phyloP scores from a whole-genome alignment of 1,140 invertebrate genomes.

The Drosophila lini region DNA sequence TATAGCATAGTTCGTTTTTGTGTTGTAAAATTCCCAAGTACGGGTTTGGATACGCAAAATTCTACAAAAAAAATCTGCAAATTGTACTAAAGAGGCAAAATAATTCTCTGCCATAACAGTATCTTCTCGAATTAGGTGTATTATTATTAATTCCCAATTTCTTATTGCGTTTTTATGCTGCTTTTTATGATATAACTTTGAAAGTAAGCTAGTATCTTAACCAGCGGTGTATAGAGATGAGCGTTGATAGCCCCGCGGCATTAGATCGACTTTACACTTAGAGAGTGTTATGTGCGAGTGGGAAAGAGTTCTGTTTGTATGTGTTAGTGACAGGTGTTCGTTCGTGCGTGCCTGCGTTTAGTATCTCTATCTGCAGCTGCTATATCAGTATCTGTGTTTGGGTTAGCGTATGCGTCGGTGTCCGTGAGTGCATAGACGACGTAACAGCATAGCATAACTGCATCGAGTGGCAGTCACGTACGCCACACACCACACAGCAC shows the following conservation, averaged over 20 bases:
- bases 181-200: not conserved
- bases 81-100: no score
- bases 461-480: slow-evolving; percentile 69
- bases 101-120: not conserved
- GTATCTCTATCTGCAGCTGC: slow-evolving; percentile 12
- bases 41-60: not conserved
- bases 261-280: slow-evolving; percentile 51
- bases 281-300: not conserved
- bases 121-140: not conserved
- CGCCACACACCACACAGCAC: slow-evolving; percentile 50
- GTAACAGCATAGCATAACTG: slow-evolving; percentile 77
- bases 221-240: slow-evolving; percentile 18
- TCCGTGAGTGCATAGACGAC: slow-evolving; percentile 64
- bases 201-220: not conserved
- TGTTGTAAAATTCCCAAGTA: not conserved
- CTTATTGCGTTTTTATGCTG: not conserved
- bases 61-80: not conserved
- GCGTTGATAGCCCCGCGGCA: slow-evolving; percentile 22
- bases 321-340: slow-evolving; percentile 69
- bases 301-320: slow-evolving; percentile 12
- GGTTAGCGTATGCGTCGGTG: slow-evolving; percentile 18
- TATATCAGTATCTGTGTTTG: slow-evolving; percentile 19
- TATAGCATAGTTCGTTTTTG: not conserved
- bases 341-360: slow-evolving; percentile 51
- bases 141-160: not conserved